Conservation (phyloP, 1,140 invertebrate genomes). For the Eciton burchellii region DNA sequence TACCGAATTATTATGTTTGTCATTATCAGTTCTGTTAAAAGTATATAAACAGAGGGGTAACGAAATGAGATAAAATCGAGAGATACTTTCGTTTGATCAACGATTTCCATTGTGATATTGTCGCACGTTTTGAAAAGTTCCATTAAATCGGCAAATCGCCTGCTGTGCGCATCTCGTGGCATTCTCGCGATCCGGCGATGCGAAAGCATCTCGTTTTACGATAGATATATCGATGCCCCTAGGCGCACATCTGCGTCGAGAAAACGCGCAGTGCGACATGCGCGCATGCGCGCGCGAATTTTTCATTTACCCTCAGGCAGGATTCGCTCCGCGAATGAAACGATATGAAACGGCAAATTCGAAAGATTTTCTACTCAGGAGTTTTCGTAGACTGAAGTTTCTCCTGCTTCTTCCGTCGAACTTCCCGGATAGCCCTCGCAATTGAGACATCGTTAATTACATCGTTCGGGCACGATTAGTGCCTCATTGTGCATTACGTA, state of each 20-base stretch:
- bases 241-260: slow-evolving; percentile 24
- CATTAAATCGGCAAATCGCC: not conserved
- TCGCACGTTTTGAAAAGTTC: slow-evolving; percentile 8
- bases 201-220: slow-evolving; percentile 43
- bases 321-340: slow-evolving; percentile 20
- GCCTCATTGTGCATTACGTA: slow-evolving; percentile 42
- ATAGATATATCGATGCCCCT: slow-evolving; percentile 32
- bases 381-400: slow-evolving; percentile 37
- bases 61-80: too few species aligned
- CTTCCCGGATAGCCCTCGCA: slow-evolving; percentile 17
- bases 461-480: slow-evolving; percentile 61
- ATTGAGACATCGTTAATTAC: slow-evolving; percentile 63
- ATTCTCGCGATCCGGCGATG: slow-evolving; percentile 6
- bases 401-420: not conserved
- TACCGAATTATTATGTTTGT: too few species aligned
- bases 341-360: slow-evolving; percentile 14
- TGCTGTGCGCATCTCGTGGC: not conserved
- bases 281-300: not conserved
- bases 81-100: too few species aligned
- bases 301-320: slow-evolving; percentile 27
- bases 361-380: not conserved
- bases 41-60: too few species aligned
- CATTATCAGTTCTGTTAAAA: too few species aligned
- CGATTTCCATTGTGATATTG: too few species aligned
- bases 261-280: slow-evolving; percentile 9